These are phyloP conservation scores for Sphaerodactylus townsendi DNA, from an alignment of 2,113 vertebrate species.

Conservation along the genomic window DNA sequence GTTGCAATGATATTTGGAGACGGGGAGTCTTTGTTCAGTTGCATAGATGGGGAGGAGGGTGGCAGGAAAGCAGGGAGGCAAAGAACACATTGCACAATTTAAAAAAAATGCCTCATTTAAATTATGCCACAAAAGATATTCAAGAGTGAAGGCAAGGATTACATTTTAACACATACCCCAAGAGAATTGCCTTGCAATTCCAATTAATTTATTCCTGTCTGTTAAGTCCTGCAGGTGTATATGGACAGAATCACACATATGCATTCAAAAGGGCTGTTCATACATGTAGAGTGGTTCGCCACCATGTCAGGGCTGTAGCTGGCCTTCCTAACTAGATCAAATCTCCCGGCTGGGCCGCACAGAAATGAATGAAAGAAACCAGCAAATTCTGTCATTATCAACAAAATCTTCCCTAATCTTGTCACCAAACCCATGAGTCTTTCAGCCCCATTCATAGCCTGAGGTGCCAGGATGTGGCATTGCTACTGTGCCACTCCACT, in stretches of 20 bases:
- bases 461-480: too few species aligned
- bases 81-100: conserved; percentile 44
- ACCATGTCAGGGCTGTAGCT: too few species aligned
- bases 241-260: background rate
- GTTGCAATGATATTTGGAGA: conserved; percentile 22
- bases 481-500: too few species aligned
- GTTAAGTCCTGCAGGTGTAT: background rate
- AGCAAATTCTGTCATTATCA: too few species aligned
- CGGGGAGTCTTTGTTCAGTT: conserved; percentile 52
- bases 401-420: too few species aligned
- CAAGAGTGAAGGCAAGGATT: conserved; percentile 36
- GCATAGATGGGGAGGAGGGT: conserved; percentile 62
- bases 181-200: conserved; percentile 33
- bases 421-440: too few species aligned
- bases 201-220: background rate
- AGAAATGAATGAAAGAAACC: too few species aligned
- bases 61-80: conserved; percentile 47
- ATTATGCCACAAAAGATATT: conserved; percentile 57
- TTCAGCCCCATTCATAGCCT: too few species aligned
- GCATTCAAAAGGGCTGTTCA: background rate
- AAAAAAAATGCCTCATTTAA: conserved; percentile 63
- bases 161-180: conserved; percentile 19
- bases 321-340: too few species aligned
- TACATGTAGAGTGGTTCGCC: background rate
- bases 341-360: too few species aligned